phyloP scores from a whole-genome alignment of 2,888 invertebrate species.

The Folsomia candida region DNA sequence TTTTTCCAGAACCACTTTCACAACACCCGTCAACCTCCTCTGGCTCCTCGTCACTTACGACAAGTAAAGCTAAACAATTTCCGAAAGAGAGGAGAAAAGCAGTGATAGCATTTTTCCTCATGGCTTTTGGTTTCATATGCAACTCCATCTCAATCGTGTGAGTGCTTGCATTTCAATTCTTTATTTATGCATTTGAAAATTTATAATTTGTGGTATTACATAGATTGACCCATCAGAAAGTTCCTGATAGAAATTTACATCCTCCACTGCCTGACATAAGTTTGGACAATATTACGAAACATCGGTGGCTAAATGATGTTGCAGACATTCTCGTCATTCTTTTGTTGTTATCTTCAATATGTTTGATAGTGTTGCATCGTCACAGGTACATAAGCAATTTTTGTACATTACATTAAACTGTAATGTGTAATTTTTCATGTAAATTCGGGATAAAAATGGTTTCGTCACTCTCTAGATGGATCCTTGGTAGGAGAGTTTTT shows the following conservation, averaged over 20 bases:
- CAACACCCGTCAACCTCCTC: conserved; percentile 9
- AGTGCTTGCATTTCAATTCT: too few relatives aligned
- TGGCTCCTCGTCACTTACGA: not conserved
- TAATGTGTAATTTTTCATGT: not conserved
- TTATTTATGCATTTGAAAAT: too few relatives aligned
- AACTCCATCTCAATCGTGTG: conserved; percentile 35
- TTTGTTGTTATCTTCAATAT: conserved; percentile 52
- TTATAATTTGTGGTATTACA: too few relatives aligned
- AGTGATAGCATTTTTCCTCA: conserved; percentile 45
- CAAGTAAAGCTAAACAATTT: conserved; percentile 34
- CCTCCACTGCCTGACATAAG: conserved; percentile 56
- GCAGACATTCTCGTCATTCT: conserved; percentile 56
- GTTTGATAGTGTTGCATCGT: conserved; percentile 54
- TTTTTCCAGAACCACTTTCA: conserved; percentile 27
- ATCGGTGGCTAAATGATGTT: conserved; percentile 54
- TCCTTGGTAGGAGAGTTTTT: conserved; percentile 54
- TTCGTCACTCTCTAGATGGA: conserved; percentile 51
- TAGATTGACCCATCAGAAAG: conserved; percentile 56
- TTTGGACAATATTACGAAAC: conserved; percentile 54
- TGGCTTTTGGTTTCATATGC: conserved; percentile 40
- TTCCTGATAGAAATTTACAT: conserved; percentile 53
- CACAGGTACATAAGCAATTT: conserved; percentile 51
- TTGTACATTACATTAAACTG: not conserved
- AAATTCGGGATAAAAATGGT: not conserved
- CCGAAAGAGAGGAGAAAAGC: conserved; percentile 53